phyloP scores from a whole-genome alignment of 2,888 invertebrate species.

The Polyommatus iphigenia region DNA sequence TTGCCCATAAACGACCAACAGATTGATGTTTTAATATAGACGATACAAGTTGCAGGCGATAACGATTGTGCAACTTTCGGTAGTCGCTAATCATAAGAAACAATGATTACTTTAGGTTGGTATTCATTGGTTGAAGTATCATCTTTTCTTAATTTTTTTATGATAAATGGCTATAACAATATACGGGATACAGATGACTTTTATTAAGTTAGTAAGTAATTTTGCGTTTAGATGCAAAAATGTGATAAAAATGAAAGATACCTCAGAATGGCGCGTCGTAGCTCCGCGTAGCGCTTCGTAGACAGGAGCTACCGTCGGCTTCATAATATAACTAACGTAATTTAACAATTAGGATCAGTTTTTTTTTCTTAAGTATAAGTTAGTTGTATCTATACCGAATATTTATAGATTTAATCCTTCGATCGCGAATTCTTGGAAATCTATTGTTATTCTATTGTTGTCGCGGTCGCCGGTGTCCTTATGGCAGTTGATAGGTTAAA shows the following conservation, averaged over 20 bases:
- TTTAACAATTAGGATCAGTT: too few relatives aligned
- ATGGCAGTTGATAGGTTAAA: too few relatives aligned
- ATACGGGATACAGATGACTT: too few relatives aligned
- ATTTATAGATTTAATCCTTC: too few relatives aligned
- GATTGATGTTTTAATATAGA: conserved; percentile 62
- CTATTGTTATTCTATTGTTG: too few relatives aligned
- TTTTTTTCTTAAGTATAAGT: too few relatives aligned
- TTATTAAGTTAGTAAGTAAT: too few relatives aligned
- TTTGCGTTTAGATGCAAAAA: too few relatives aligned
- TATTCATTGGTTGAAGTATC: not conserved
- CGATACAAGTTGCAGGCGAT: conserved; percentile 28
- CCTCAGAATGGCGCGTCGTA: not conserved
- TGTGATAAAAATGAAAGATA: too few relatives aligned
- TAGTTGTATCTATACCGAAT: too few relatives aligned
- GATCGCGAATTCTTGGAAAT: too few relatives aligned
- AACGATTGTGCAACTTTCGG: not conserved
- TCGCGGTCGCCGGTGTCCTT: too few relatives aligned
- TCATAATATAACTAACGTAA: not conserved
- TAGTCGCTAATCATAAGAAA: not conserved
- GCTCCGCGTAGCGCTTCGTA: not conserved
- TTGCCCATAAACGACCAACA: conserved; percentile 67
- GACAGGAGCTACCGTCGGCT: not conserved
- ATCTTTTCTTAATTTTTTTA: not conserved
- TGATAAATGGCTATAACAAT: not conserved
- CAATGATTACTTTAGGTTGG: not conserved